Conservation (phyloP, 35 echinoderm and acorn worm genomes). For the Heliocidaris tuberculata region DNA sequence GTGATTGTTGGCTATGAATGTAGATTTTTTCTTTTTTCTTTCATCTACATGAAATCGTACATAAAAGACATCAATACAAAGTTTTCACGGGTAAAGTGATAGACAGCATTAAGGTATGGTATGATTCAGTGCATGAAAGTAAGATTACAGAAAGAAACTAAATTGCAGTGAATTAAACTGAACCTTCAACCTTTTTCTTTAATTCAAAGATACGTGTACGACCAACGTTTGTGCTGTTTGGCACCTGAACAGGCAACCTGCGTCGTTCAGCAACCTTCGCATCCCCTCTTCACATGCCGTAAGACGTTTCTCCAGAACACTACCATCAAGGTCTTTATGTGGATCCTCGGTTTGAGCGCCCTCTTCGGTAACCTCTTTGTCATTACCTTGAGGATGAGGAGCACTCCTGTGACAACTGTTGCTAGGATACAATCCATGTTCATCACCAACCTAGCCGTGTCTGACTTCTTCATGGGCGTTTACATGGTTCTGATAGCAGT, state of each 20-base stretch:
- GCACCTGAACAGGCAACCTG: conserved; percentile 13
- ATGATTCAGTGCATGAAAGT: background rate
- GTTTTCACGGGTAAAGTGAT: background rate
- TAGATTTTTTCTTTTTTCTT: background rate
- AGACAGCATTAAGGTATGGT: background rate
- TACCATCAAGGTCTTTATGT: conserved; percentile 53
- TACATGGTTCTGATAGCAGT: conserved; percentile 59
- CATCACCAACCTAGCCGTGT: conserved; percentile 59
- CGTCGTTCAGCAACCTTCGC: conserved; percentile 14
- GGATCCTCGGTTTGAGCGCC: conserved; percentile 68
- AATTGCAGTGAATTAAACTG: too few species aligned
- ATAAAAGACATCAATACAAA: background rate
- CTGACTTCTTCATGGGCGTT: conserved; percentile 70
- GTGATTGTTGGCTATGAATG: background rate
- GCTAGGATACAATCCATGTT: conserved; percentile 54
- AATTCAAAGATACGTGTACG: conserved; percentile 42
- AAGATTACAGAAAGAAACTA: too few species aligned
- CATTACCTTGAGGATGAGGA: conserved; percentile 51
- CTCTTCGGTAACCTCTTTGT: conserved; percentile 61
- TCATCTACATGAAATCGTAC: background rate
- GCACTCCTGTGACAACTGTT: background rate
- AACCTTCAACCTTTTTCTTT: too few species aligned
- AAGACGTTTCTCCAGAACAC: conserved; percentile 46
- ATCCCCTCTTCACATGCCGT: conserved; percentile 62
- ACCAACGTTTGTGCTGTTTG: conserved; percentile 50